Conservation (phyloP, 2,113 vertebrate species). For the Mormyrus lacerda region DNA sequence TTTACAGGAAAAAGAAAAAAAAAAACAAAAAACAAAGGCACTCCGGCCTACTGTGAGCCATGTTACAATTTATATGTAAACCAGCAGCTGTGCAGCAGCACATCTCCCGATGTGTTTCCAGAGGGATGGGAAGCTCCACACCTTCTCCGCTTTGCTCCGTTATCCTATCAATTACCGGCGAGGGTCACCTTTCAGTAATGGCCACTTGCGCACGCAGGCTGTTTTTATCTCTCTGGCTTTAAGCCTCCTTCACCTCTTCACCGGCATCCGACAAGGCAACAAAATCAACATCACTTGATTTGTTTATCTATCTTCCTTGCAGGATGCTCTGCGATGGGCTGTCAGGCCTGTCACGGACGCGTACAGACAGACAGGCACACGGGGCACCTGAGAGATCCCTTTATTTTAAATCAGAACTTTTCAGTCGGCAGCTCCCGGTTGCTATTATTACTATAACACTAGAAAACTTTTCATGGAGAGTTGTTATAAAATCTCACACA, state of each 20-base stretch:
- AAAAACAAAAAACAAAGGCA: background rate
- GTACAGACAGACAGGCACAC: background rate
- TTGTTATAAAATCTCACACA: background rate
- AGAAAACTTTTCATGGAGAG: background rate
- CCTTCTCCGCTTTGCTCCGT: background rate
- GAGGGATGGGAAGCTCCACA: background rate
- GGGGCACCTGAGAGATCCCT: background rate
- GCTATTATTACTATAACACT: background rate
- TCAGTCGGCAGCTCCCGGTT: background rate
- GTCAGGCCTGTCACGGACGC: background rate
- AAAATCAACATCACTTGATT: background rate
- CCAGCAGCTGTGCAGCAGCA: background rate
- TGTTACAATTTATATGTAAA: constrained; percentile 9
- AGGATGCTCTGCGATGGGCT: background rate
- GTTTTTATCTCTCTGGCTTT: background rate
- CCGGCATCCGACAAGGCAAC: background rate
- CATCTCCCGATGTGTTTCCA: background rate
- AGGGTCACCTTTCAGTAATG: constrained; percentile 17
- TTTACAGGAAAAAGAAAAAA: background rate
- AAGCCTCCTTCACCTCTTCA: constrained; percentile 4
- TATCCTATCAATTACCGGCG: constrained; percentile 18
- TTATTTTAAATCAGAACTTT: background rate
- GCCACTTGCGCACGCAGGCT: background rate
- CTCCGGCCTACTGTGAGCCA: background rate
- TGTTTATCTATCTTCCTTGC: constrained; percentile 8